Evolutionary conservation across 2,888 invertebrate species (phyloP).

Genomic region (Macrophya alboannulata): DNA sequence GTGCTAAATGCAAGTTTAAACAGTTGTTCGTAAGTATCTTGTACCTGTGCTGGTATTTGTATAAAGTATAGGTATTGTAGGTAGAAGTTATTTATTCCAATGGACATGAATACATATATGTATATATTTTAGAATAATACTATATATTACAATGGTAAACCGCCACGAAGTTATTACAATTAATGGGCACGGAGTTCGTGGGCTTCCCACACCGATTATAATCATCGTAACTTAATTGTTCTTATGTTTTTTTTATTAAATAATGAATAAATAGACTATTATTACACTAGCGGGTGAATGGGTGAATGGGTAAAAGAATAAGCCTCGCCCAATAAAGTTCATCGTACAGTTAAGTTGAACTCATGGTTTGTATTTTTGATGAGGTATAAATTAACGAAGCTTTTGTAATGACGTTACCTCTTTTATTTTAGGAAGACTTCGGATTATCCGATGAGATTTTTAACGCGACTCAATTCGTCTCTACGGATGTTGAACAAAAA

Average conservation of each 20-base stretch:
- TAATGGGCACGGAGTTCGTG: conserved; percentile 53
- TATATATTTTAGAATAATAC: conserved; percentile 15
- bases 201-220: conserved; percentile 55
- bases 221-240: conserved; percentile 51
- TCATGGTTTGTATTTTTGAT: conserved; percentile 8
- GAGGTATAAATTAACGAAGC: neutral
- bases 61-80: conserved; percentile 12
- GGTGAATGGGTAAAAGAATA: neutral
- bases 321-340: conserved; percentile 47
- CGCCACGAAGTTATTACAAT: conserved; percentile 37
- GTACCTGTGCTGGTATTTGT: neutral
- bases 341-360: conserved; percentile 52
- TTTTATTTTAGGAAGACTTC: neutral
- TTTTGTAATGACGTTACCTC: neutral
- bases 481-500: neutral
- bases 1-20: conserved; percentile 34
- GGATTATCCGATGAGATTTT: neutral
- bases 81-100: conserved; percentile 1
- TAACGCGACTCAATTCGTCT: neutral
- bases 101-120: conserved; percentile 8
- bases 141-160: conserved; percentile 21
- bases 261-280: conserved; percentile 46
- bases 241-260: conserved; percentile 39
- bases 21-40: conserved; percentile 13
- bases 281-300: conserved; percentile 19